Percentiles rank a stretch among this genome's conserved stretches.
phyloP scores from a whole-genome alignment of 2,113 vertebrate genomes.

The Irena cyanogastra region DNA sequence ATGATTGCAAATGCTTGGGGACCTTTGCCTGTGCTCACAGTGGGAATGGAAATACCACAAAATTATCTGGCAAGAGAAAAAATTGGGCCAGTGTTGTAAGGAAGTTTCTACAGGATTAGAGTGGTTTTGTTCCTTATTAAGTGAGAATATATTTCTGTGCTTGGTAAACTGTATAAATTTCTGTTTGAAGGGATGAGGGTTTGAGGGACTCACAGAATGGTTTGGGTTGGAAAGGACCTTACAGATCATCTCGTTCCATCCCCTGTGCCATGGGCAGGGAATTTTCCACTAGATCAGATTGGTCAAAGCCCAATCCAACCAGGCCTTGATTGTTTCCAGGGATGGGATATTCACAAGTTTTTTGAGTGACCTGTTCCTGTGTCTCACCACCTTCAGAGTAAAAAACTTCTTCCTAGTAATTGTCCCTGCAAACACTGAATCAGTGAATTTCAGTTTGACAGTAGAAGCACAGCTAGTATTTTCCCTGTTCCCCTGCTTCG shows the following conservation, averaged over 20 bases:
- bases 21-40: not conserved
- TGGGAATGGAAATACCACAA: not conserved
- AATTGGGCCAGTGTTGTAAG: not conserved
- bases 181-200: not conserved
- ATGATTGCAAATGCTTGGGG: not conserved
- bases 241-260: not conserved
- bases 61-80: not conserved
- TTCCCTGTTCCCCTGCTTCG: fast-evolving
- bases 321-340: not conserved
- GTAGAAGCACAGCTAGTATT: not conserved
- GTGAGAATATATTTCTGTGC: not conserved
- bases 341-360: not conserved
- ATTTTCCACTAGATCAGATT: not conserved
- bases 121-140: not conserved
- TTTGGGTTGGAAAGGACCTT: not conserved
- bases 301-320: not conserved
- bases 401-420: not conserved
- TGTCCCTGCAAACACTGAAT: not conserved
- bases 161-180: not conserved
- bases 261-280: not conserved
- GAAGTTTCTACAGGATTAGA: not conserved
- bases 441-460: not conserved
- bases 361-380: not conserved
- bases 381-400: not conserved
- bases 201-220: not conserved